Percentiles rank a stretch among this genome's conserved stretches.
Evolutionary conservation across 1,140 invertebrate species (phyloP).

Genomic region (Drosophila hydei): DNA sequence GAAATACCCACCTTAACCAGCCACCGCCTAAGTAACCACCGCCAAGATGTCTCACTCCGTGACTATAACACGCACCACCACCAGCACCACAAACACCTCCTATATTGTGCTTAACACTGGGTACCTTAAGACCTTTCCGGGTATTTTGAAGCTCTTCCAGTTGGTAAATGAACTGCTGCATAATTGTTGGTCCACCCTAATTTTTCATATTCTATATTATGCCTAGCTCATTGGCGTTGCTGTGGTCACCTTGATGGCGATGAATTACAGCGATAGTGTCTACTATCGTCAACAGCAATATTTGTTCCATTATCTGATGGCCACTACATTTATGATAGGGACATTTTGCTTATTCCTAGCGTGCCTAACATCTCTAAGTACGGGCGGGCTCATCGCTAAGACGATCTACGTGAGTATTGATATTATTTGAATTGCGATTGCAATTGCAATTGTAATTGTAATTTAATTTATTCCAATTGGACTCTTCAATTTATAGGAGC

Average conservation of each 20-base stretch:
- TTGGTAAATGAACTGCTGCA: constrained; percentile 86
- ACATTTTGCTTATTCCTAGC: constrained; percentile 90
- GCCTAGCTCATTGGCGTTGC: constrained; percentile 89
- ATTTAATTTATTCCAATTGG: background rate
- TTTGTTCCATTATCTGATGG: constrained; percentile 89
- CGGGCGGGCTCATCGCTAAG: constrained; percentile 91
- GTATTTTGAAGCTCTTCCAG: constrained; percentile 89
- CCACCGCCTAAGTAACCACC: constrained; percentile 33
- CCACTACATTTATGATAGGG: constrained; percentile 89
- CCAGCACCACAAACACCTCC: constrained; percentile 90
- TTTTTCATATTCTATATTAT: constrained; percentile 37
- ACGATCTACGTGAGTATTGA: constrained; percentile 91
- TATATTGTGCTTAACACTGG: constrained; percentile 90
- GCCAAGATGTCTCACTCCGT: constrained; percentile 91
- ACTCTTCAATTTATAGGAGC: constrained; percentile 86
- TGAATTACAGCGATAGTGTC: constrained; percentile 85
- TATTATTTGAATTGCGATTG: background rate
- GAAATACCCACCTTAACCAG: constrained; percentile 31
- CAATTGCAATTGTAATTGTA: background rate
- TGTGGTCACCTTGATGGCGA: constrained; percentile 88
- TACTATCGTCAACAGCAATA: constrained; percentile 84
- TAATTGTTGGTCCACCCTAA: background rate
- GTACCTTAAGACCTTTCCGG: constrained; percentile 89
- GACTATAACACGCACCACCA: constrained; percentile 92
- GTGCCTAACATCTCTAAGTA: constrained; percentile 90